Base-by-base conservation (phyloP, 2,113 vertebrate genomes). In the Carassius carassius region DNA sequence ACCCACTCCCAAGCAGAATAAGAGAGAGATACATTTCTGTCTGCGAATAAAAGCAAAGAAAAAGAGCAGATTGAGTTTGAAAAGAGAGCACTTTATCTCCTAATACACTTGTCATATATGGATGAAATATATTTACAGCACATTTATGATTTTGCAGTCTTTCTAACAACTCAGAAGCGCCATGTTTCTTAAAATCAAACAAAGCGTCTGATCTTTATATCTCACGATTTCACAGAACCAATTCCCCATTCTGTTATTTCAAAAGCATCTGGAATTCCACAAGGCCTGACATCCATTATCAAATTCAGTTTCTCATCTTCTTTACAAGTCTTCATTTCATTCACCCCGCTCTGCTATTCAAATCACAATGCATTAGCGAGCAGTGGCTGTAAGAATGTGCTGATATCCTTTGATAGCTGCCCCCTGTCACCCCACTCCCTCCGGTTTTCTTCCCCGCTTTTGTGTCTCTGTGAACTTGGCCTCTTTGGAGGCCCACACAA, bases 401-500 rank as follows among this genome's bases (percentile, higher is more conserved):
- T 83, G 86, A 87, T 65, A 44, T 81, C 85, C 90, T 92, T 94
- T 94, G 92, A 94, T 91, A 90, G 89, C 90, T 88, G 88, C 90
- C 88, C 88, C 89, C 92, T 89, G 88, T 88, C 63, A 70, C 58
- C 56, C 89, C 86, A 84, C 89, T 85, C 44, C 21, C 62, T 72
- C 32, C 75, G 86, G 91, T 88, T 88, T 87, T 90, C 85, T 88
- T 87, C 82, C 41, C 35, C 14, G 35, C 76, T 86, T 90, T 92
- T 91, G 90, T 92, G 89, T 86, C 72, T 87, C 86, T 84, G 87
- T 92, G 91, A 93, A 92, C 91, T 91, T 88, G 86, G 87, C 89
- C 69, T 90, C 90, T 84, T 92, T 91, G 90, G 91, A 92, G 78
- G 78, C 88, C 35, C 81, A 89, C 84, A 94, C 91, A 94, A 94